phyloP scores from a whole-genome alignment of 2,797 vertebrate species.

The Notoglanidium macrostoma region DNA sequence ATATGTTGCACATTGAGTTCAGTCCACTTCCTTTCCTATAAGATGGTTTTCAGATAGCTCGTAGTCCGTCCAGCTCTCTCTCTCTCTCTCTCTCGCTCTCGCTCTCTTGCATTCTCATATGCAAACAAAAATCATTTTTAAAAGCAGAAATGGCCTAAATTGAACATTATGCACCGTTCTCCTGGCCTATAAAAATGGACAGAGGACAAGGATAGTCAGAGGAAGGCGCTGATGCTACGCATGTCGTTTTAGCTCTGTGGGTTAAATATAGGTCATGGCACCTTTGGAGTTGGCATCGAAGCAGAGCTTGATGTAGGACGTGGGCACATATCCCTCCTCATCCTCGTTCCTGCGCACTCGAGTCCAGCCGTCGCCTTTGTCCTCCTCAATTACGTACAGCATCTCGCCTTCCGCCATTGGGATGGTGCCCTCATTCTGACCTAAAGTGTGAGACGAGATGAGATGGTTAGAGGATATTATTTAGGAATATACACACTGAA shows the following conservation, averaged over 20 bases:
- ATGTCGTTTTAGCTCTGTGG: slow-evolving; percentile 61
- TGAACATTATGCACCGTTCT: slow-evolving; percentile 8
- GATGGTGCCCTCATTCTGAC: slow-evolving; percentile 96
- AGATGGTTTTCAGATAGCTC: slow-evolving; percentile 25
- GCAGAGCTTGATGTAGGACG: slow-evolving; percentile 97
- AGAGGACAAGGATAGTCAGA: slow-evolving; percentile 20
- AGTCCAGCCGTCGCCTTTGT: slow-evolving; percentile 98
- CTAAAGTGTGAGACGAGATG: slow-evolving; percentile 63
- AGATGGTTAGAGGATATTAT: not conserved
- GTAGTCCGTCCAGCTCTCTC: not conserved
- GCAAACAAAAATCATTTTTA: not conserved
- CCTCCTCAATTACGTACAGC: slow-evolving; percentile 95
- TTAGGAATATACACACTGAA: not conserved
- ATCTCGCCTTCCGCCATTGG: slow-evolving; percentile 95
- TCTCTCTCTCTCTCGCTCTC: not conserved
- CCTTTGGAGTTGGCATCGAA: slow-evolving; percentile 96
- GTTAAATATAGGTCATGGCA: slow-evolving; percentile 94
- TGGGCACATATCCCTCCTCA: slow-evolving; percentile 97
- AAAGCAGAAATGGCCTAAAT: slow-evolving; percentile 23
- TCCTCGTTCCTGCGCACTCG: slow-evolving; percentile 91
- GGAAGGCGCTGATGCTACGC: slow-evolving; percentile 36
- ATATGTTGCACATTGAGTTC: slow-evolving; percentile 33
- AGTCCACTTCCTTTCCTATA: slow-evolving; percentile 27
- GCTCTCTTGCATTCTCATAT: slow-evolving; percentile 10
- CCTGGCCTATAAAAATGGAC: slow-evolving; percentile 13